These are phyloP conservation scores for Neomonachus schauinslandi DNA, from an alignment of 2,113 vertebrate genomes.

Conservation along the genomic window DNA sequence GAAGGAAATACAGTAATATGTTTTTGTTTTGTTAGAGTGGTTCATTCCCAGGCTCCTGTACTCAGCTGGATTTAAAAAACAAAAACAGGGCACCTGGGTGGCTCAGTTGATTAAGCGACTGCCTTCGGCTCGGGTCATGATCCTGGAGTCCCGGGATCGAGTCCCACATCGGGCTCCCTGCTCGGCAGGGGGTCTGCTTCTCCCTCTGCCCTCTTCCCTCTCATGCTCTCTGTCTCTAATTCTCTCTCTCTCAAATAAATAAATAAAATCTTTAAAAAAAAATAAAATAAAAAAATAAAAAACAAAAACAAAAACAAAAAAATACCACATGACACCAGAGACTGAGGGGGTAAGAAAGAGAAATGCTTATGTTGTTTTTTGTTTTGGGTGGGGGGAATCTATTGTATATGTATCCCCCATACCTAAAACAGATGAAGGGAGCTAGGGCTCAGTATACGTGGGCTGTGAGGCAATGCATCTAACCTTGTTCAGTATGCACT, in stretches of 20 bases:
- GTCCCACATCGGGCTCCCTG: too few relatives aligned
- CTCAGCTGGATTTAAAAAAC: background rate
- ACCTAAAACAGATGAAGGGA: background rate
- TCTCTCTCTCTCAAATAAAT: too few relatives aligned
- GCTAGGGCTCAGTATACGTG: rapidly evolving
- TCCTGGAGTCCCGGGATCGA: too few relatives aligned
- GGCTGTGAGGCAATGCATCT: rapidly evolving
- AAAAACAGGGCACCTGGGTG: background rate
- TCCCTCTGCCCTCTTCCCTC: too few relatives aligned
- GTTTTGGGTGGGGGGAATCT: rapidly evolving
- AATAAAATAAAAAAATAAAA: background rate
- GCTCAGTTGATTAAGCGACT: too few relatives aligned
- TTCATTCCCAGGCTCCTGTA: background rate
- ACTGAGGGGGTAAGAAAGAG: background rate
- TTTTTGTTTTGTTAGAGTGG: background rate
- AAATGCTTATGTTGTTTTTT: background rate
- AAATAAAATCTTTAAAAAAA: too few relatives aligned
- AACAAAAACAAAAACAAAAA: background rate
- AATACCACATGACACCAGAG: background rate
- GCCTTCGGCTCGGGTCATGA: too few relatives aligned
- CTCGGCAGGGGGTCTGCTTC: too few relatives aligned
- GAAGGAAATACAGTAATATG: background rate
- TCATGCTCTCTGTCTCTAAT: too few relatives aligned
- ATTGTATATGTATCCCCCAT: rapidly evolving
- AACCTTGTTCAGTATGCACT: background rate